Evolutionary conservation across 2,888 invertebrate genomes (phyloP), one percentile per base, ranked within the genome.

Genomic region (Tethea ocularis): DNA sequence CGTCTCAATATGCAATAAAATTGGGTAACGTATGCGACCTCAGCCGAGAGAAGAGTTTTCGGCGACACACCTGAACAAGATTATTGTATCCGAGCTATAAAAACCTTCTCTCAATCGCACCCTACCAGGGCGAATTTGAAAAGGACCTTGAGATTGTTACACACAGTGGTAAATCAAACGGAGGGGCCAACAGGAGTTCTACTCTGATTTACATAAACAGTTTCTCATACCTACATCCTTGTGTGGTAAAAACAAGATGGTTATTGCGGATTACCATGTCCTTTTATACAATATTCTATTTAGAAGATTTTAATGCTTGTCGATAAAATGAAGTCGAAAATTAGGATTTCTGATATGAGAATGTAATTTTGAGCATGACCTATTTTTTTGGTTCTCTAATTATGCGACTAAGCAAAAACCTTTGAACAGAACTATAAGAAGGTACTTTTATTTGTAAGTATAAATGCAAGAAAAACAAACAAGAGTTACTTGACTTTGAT

Each of bases 1-100:
- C 87, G 87, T 89, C 89, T 90, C 92, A 93, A 92, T 91, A 91
- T 89, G 89, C 90, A 91, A 91, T 91, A 91, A 92, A 92, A 88
- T 81, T 75, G 78, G 84, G 70, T 77, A 87, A 87, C 82, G 87
- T 87, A 88, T 84, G 84, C 83, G 88, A 87, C 87, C 88, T 88
- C 86, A 87, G 84, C 77, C 82, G 80, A 70, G 80, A 80, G 88
- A n/a, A n/a, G 87, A 89, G 88, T 81, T 89, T 84, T 84, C 86
- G 77, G 75, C 83, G 83, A 85, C 86, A 83, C 91, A 91, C 92
- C 92, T 91, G 92, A 89, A 89, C 87, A 85, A 86, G 86, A 92
- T 90, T 91, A 91, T 88, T 83, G 87, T 88, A 87, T 87, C 87
- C 84, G 71, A 64, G 80, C 86, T 85, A 87, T 88, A 88, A 89